Evolutionary conservation across 2,888 invertebrate species (phyloP).

Genomic region (Hirtodrosophila cameraria): DNA sequence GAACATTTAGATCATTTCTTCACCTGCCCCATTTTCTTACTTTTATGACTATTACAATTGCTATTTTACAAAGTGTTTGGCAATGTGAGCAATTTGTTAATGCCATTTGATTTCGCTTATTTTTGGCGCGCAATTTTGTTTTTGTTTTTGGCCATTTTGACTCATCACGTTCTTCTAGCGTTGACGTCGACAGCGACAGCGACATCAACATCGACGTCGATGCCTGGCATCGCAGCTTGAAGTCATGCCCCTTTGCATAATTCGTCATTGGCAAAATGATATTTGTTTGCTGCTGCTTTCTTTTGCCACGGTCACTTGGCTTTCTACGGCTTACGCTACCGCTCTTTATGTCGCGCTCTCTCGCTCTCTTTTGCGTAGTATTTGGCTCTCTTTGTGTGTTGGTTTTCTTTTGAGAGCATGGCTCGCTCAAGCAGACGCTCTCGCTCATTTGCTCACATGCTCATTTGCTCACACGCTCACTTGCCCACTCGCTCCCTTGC

Average conservation of each 20-base stretch:
- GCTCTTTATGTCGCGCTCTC: constrained; percentile 5
- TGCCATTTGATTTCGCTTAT: constrained; percentile 47
- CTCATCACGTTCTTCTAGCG: constrained; percentile 40
- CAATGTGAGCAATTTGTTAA: constrained; percentile 42
- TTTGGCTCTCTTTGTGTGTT: constrained; percentile 22
- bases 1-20: no score
- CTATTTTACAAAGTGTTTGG: constrained; percentile 46
- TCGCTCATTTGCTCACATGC: background rate
- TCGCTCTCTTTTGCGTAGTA: constrained; percentile 14
- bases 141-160: constrained; percentile 51
- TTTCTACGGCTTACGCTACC: constrained; percentile 53
- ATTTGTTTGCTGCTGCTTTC: constrained; percentile 50
- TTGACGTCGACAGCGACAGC: constrained; percentile 1
- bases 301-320: constrained; percentile 60
- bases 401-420: constrained; percentile 14
- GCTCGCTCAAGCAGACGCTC: background rate
- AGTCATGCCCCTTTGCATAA: constrained; percentile 59
- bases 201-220: constrained; percentile 5
- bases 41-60: constrained; percentile 49
- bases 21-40: background rate
- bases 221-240: constrained; percentile 30
- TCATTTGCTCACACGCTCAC: background rate
- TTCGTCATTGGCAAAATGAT: constrained; percentile 49
- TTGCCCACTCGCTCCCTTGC: background rate
- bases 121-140: constrained; percentile 65